Evolutionary conservation across 1,140 invertebrate genomes (phyloP).

Genomic region (Lutraria rhynchaena): DNA sequence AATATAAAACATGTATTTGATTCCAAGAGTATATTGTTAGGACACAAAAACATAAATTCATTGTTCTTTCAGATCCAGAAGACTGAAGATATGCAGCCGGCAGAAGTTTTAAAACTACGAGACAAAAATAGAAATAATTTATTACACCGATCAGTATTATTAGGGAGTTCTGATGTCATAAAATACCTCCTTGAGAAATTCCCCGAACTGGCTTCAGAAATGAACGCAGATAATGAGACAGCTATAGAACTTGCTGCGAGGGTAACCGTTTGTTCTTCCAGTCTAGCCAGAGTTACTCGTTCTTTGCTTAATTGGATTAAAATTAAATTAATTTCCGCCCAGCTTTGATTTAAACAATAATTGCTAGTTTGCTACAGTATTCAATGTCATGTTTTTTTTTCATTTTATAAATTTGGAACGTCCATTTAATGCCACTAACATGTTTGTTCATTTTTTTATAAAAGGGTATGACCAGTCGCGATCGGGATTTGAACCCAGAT

Average conservation of each 20-base stretch:
- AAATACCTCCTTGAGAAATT: constrained; percentile 38
- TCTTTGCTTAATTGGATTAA: no score
- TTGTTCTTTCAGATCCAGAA: constrained; percentile 24
- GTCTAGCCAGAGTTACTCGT: no score
- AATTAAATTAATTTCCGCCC: no score
- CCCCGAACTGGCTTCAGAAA: constrained; percentile 42
- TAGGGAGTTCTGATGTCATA: constrained; percentile 38
- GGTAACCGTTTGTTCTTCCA: constrained; percentile 16
- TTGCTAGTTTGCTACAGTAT: not conserved
- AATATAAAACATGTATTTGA: no score
- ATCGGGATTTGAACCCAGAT: no score
- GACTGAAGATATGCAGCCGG: constrained; percentile 43
- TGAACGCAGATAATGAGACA: constrained; percentile 45
- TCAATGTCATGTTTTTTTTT: not conserved
- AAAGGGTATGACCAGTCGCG: no score
- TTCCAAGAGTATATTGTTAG: not conserved
- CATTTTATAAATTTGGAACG: no score
- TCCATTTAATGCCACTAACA: no score
- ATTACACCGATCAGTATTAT: constrained; percentile 38
- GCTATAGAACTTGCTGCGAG: constrained; percentile 50
- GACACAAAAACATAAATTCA: not conserved
- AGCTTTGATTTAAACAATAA: not conserved
- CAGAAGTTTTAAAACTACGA: constrained; percentile 31
- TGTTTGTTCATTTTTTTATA: no score
- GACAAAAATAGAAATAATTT: constrained; percentile 49